These are phyloP conservation scores for Botrylloides violaceus DNA, from an alignment of 23 tunicate species.

Conservation along the genomic window DNA sequence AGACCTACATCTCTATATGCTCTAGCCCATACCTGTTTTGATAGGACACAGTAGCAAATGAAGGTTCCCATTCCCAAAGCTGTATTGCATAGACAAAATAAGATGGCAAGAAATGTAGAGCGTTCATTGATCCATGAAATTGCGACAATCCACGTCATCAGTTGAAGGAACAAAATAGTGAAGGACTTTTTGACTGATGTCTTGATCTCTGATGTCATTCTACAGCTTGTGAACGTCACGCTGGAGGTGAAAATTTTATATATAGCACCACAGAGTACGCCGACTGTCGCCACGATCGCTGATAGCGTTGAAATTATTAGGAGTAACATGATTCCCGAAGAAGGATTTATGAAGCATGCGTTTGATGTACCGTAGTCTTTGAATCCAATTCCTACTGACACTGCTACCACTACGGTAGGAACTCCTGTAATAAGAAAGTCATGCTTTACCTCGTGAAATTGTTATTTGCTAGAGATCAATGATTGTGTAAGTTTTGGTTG, in stretches of 20 bases:
- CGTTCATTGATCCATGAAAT: neutral
- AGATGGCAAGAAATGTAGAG: neutral
- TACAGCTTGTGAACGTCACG: neutral
- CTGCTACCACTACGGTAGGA: neutral
- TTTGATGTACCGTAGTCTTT: neutral
- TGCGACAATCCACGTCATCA: neutral
- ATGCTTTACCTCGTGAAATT: no score
- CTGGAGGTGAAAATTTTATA: neutral
- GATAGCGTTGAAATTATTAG: neutral
- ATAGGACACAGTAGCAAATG: neutral
- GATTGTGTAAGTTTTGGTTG: no score
- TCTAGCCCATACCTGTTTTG: neutral
- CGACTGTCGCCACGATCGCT: neutral
- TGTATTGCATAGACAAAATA: neutral
- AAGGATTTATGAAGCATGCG: neutral
- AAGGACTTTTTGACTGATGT: neutral
- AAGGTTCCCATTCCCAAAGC: neutral
- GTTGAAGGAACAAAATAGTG: neutral
- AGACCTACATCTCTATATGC: no score
- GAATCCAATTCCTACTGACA: neutral
- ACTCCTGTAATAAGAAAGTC: no score
- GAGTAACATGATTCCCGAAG: neutral
- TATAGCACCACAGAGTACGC: neutral
- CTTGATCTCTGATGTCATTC: neutral
- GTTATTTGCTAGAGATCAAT: no score